Evolutionary conservation across 1,140 invertebrate genomes (phyloP).

Genomic region (Magallana gigas): DNA sequence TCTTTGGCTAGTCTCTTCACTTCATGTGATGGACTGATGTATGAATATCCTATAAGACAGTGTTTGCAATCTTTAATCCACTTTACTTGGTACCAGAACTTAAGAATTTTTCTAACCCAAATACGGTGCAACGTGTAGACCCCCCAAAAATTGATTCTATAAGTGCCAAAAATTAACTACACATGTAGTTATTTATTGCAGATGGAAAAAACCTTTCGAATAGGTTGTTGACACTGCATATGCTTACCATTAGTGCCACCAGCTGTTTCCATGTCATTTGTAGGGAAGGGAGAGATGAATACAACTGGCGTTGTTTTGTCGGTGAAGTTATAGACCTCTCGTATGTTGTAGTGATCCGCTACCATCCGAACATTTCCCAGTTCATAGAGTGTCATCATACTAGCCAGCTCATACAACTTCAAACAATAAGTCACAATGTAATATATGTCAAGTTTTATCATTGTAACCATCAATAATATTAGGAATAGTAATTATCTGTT

Average conservation of each 20-base stretch:
- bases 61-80: too few species aligned
- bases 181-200: neutral
- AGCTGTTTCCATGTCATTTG: conserved; percentile 50
- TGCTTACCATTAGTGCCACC: conserved; percentile 67
- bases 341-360: conserved; percentile 73
- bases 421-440: conserved; percentile 34
- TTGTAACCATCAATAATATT: neutral
- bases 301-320: conserved; percentile 72
- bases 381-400: conserved; percentile 72
- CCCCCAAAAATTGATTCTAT: neutral
- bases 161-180: neutral
- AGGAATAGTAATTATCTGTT: too few species aligned
- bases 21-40: conserved; percentile 72
- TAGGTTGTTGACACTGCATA: too few species aligned
- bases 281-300: conserved; percentile 71
- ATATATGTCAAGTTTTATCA: neutral
- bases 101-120: too few species aligned
- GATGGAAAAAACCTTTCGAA: neutral
- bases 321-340: conserved; percentile 69
- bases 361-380: conserved; percentile 71
- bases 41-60: conserved; percentile 66
- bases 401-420: conserved; percentile 73
- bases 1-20: conserved; percentile 75
- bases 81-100: too few species aligned
- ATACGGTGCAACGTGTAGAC: too few species aligned